Conservation (phyloP, 2,888 invertebrate genomes). For the Agelastica alni region DNA sequence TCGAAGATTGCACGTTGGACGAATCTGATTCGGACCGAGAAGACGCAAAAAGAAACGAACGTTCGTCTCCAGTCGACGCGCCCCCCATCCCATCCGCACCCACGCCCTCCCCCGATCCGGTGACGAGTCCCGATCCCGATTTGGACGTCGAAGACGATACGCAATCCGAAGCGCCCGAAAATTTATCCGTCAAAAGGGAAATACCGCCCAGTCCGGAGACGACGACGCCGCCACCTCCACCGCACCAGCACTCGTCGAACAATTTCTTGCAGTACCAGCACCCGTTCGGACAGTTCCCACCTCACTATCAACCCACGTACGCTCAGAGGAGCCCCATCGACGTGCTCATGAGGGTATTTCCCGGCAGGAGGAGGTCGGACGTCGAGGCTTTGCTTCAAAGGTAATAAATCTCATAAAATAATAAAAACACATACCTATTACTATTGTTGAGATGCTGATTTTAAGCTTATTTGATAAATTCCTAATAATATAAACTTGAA, state of each 20-base stretch:
- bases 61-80: slow-evolving; percentile 50
- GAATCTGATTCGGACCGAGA: slow-evolving; percentile 59
- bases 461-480: too few species aligned
- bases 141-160: slow-evolving; percentile 62
- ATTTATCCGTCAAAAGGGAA: slow-evolving; percentile 71
- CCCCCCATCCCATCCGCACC: slow-evolving; percentile 53
- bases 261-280: slow-evolving; percentile 59
- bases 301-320: slow-evolving; percentile 53
- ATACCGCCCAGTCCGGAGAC: slow-evolving; percentile 62
- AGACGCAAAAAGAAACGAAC: slow-evolving; percentile 48
- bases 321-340: slow-evolving; percentile 80
- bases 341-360: slow-evolving; percentile 87
- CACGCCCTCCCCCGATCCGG: slow-evolving; percentile 51
- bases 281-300: slow-evolving; percentile 58
- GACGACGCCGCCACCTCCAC: too few species aligned
- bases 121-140: slow-evolving; percentile 52
- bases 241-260: slow-evolving; percentile 42
- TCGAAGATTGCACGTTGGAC: slow-evolving; percentile 56
- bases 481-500: neutral
- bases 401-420: too few species aligned
- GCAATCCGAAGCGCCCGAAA: slow-evolving; percentile 70
- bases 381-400: slow-evolving; percentile 82
- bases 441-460: too few species aligned
- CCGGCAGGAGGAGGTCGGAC: slow-evolving; percentile 81
- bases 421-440: too few species aligned